Conservation (phyloP, 2,888 invertebrate genomes). For the Lysandra bellargus region DNA sequence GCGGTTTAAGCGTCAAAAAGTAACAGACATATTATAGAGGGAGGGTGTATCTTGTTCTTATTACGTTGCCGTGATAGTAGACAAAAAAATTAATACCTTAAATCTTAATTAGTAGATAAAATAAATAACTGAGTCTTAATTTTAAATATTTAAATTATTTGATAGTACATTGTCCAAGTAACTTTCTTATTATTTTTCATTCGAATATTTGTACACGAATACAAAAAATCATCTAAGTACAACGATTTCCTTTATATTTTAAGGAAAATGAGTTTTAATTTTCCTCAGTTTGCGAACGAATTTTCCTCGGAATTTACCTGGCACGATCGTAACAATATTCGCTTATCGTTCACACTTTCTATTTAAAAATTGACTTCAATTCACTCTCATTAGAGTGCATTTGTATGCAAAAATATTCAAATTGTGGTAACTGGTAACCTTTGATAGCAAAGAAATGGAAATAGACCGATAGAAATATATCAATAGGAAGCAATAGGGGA, state of each 20-base stretch:
- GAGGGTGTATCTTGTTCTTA: neutral
- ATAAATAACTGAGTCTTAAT: neutral
- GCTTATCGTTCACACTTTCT: constrained; percentile 16
- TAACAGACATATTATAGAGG: neutral
- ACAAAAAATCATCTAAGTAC: neutral
- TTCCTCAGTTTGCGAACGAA: constrained; percentile 6
- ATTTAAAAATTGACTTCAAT: constrained; percentile 18
- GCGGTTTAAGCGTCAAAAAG: no score
- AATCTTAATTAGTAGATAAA: neutral
- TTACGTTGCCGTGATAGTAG: neutral
- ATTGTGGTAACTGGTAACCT: neutral
- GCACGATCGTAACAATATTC: constrained; percentile 31
- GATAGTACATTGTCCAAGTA: neutral
- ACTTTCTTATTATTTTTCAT: neutral
- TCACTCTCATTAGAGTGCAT: constrained; percentile 4
- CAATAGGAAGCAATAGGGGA: constrained; percentile 1
- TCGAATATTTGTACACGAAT: neutral
- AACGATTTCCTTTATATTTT: constrained; percentile 4
- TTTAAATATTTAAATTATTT: no score
- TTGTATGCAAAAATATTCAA: neutral
- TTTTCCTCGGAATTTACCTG: neutral
- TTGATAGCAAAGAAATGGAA: neutral
- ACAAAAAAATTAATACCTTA: neutral
- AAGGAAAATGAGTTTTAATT: neutral
- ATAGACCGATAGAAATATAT: neutral